Percentiles rank a stretch among this genome's conserved stretches.
These are phyloP conservation scores for Archegozetes longisetosus DNA, from an alignment of 1,140 invertebrate species.

Conservation along the genomic window DNA sequence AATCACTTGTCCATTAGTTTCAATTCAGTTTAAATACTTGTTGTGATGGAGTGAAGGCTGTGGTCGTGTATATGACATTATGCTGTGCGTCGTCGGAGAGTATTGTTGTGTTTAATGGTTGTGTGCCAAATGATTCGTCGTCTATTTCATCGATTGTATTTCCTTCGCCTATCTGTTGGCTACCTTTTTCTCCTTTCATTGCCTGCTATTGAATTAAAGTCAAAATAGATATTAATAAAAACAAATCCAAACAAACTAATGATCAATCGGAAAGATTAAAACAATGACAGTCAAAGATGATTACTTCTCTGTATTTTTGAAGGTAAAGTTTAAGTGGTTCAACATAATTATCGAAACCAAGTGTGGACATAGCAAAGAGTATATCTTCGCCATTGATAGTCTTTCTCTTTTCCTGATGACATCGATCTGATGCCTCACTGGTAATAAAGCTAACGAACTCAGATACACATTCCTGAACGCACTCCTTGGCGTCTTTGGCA, in stretches of 20 bases:
- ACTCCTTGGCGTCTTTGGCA: slow-evolving; percentile 97
- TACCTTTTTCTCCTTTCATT: slow-evolving; percentile 2
- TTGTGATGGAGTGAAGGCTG: not conserved
- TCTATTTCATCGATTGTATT: not conserved
- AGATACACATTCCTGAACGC: slow-evolving; percentile 97
- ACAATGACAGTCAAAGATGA: not conserved
- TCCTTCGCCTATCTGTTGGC: not conserved
- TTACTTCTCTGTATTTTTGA: slow-evolving; percentile 78
- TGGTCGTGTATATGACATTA: not conserved
- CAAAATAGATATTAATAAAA: not conserved
- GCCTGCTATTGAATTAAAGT: too few relatives aligned
- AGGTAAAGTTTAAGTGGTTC: slow-evolving; percentile 91
- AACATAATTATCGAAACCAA: slow-evolving; percentile 97
- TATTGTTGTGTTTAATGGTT: not conserved
- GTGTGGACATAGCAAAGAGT: slow-evolving; percentile 82
- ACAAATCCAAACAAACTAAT: not conserved
- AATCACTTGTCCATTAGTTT: too few relatives aligned
- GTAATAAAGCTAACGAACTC: slow-evolving; percentile 99
- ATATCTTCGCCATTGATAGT: slow-evolving; percentile 99
- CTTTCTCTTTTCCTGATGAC: slow-evolving; percentile 94
- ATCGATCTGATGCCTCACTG: slow-evolving; percentile 89
- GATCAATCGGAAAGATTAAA: not conserved
- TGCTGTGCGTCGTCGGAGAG: not conserved
- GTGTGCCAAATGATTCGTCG: slow-evolving; percentile 4
- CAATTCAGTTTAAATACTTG: too few relatives aligned